A percentile compares a stretch with the other conserved stretches of the same genome.
phyloP scores from a whole-genome alignment of 2,888 invertebrate species.

The Chironomus riparius region DNA sequence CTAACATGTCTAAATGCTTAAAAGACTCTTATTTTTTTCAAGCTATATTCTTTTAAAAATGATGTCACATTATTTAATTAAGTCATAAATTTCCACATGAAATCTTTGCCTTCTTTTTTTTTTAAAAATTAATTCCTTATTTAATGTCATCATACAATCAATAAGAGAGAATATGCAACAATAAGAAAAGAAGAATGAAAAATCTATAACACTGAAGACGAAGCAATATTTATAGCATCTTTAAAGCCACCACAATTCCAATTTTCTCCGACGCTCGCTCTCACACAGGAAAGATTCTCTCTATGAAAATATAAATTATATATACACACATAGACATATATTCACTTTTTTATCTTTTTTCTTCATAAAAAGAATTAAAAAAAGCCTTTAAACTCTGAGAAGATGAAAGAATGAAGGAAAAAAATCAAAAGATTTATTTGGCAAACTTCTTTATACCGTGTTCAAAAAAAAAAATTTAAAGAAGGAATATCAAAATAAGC shows the following conservation, averaged over 20 bases:
- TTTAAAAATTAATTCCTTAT: too few species aligned
- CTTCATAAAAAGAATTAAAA: background rate
- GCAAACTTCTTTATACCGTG: constrained; percentile 9
- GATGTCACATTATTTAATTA: too few species aligned
- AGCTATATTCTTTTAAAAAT: too few species aligned
- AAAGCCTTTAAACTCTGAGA: constrained; percentile 6
- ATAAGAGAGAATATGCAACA: too few species aligned
- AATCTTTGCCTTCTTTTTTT: too few species aligned
- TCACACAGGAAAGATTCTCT: background rate
- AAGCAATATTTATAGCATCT: background rate
- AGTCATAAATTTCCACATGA: too few species aligned
- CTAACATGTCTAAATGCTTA: too few species aligned
- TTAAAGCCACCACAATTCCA: background rate
- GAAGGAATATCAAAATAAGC: background rate
- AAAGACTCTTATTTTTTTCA: too few species aligned
- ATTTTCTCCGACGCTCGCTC: background rate
- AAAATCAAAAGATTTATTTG: constrained; percentile 16
- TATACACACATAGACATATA: background rate
- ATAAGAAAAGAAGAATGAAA: too few species aligned
- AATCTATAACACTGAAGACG: background rate
- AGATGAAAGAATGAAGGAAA: background rate
- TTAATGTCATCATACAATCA: too few species aligned
- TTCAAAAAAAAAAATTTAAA: background rate
- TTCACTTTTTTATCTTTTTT: background rate
- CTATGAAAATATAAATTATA: background rate